phyloP scores from a whole-genome alignment of 1,140 invertebrate genomes.

The Ceratoteleas bidentatus region DNA sequence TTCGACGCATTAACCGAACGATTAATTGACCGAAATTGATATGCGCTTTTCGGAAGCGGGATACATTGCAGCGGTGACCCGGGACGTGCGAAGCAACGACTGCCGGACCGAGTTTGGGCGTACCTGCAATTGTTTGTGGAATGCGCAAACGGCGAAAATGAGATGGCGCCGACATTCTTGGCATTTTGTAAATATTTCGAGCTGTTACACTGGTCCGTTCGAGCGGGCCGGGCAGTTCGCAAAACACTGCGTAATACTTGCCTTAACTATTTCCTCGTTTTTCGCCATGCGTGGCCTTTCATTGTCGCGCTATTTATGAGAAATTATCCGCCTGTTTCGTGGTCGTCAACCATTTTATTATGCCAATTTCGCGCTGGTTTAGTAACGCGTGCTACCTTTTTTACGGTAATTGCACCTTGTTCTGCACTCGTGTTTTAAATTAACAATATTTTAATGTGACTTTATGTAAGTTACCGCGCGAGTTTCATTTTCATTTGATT shows the following conservation, averaged over 20 bases:
- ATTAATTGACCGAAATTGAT: constrained; percentile 55
- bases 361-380: background rate
- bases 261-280: constrained; percentile 17
- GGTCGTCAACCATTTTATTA: constrained; percentile 3
- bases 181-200: constrained; percentile 58
- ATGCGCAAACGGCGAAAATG: constrained; percentile 57
- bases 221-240: constrained; percentile 1
- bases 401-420: background rate
- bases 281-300: background rate
- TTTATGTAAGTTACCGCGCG: background rate
- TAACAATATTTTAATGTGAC: background rate
- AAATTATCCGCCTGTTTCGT: constrained; percentile 2
- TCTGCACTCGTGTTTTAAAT: too few relatives aligned
- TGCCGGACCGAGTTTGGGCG: constrained; percentile 12
- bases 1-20: constrained; percentile 5
- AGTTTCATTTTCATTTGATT: too few relatives aligned
- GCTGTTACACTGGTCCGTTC: constrained; percentile 30
- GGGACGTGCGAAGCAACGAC: constrained; percentile 20
- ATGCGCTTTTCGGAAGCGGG: constrained; percentile 13
- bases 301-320: constrained; percentile 5
- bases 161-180: constrained; percentile 48
- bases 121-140: constrained; percentile 60
- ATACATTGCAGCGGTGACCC: constrained; percentile 25
- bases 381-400: background rate
- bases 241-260: constrained; percentile 21